phyloP scores from a whole-genome alignment of 2,797 vertebrate genomes.

The Serranus cabrilla region DNA sequence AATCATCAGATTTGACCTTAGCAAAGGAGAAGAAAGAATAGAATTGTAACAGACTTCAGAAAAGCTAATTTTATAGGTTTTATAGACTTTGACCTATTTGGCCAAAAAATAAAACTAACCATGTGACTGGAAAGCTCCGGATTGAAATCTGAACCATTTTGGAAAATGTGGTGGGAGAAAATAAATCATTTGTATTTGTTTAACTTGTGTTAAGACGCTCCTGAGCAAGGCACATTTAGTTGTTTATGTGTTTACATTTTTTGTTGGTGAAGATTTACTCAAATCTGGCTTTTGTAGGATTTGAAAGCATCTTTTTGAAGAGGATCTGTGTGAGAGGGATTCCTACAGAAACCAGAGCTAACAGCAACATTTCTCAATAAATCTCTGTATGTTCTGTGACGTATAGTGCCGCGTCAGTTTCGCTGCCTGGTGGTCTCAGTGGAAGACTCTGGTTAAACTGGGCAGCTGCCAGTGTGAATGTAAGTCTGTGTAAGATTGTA shows the following conservation, averaged over 20 bases:
- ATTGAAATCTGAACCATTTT: neutral
- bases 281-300: no score
- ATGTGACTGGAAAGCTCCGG: no score
- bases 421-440: constrained; percentile 45
- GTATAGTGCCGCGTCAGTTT: neutral
- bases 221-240: neutral
- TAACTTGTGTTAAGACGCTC: neutral
- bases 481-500: constrained; percentile 42
- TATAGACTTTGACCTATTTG: no score
- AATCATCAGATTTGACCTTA: no score
- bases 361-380: neutral
- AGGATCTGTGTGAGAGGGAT: neutral
- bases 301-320: no score
- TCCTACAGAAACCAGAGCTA: constrained; percentile 5
- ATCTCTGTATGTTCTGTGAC: neutral
- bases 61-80: no score
- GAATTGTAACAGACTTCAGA: no score
- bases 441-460: constrained; percentile 47
- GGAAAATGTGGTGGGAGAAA: neutral
- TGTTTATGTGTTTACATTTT: neutral
- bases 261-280: neutral
- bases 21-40: no score
- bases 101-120: neutral
- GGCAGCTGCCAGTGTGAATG: constrained; percentile 47
- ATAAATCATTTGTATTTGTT: neutral